These are phyloP conservation scores for Oreohelix idahoensis DNA, from an alignment of 1,140 invertebrate genomes.

Conservation along the genomic window DNA sequence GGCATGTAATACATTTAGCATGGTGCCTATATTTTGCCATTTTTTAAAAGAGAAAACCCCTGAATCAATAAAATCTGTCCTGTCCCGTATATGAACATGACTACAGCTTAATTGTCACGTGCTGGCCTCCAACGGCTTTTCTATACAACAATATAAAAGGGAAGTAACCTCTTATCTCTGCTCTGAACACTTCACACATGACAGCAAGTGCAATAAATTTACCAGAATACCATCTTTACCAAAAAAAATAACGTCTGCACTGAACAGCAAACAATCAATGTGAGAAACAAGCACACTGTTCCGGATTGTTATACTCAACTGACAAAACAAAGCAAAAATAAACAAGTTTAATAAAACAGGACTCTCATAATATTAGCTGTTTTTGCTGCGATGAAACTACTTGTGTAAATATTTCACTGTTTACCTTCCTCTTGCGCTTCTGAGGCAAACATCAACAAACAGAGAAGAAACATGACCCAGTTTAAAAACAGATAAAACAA, in stretches of 20 bases:
- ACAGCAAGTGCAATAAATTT: background rate
- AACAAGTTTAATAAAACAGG: background rate
- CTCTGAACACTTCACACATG: background rate
- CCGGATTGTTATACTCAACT: background rate
- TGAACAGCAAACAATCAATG: background rate
- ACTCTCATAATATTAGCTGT: background rate
- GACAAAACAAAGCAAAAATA: constrained; percentile 9
- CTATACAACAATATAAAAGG: background rate
- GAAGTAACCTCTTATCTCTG: constrained; percentile 1
- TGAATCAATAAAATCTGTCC: too few species aligned
- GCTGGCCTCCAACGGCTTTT: background rate
- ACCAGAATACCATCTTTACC: background rate
- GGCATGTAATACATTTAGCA: too few species aligned
- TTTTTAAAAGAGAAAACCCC: too few species aligned
- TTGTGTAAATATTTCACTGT: background rate
- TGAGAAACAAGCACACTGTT: background rate
- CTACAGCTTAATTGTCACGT: too few species aligned
- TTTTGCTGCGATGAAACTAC: background rate
- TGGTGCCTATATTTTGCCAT: too few species aligned
- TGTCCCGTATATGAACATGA: too few species aligned
- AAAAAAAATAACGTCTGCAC: background rate
- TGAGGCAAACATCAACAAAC: constrained; percentile 21
- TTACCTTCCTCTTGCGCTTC: constrained; percentile 41
- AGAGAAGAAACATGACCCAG: background rate
- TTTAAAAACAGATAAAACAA: background rate